A percentile compares a stretch with the other conserved stretches of the same genome.
phyloP scores from a whole-genome alignment of 2,797 vertebrate species.

The Coendou prehensilis region DNA sequence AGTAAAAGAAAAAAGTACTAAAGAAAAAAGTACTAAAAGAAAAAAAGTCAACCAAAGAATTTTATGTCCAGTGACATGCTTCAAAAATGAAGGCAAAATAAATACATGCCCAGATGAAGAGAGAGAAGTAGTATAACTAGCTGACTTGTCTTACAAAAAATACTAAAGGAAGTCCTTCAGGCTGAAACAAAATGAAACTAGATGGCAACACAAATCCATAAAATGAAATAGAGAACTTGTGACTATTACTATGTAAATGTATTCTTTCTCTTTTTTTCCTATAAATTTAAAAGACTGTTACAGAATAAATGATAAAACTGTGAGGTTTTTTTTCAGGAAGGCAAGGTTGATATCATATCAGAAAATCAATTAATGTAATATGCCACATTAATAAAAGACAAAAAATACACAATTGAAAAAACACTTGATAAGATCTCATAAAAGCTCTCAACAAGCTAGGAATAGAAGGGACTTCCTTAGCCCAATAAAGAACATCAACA shows the following conservation, averaged over 20 bases:
- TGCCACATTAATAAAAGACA: not conserved
- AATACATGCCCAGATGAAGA: not conserved
- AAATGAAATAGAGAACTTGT: not conserved
- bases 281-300: not conserved
- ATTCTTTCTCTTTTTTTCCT: not conserved
- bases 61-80: not conserved
- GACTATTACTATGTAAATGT: not conserved
- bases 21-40: not conserved
- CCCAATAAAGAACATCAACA: not conserved
- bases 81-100: not conserved
- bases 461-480: not conserved
- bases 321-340: not conserved
- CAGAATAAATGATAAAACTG: not conserved
- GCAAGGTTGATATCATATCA: not conserved
- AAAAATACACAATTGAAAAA: not conserved
- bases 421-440: not conserved
- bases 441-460: not conserved
- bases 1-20: not conserved
- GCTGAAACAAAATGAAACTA: not conserved
- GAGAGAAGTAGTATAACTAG: not conserved
- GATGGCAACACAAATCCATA: not conserved
- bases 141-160: not conserved
- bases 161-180: not conserved
- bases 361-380: conserved; percentile 1
- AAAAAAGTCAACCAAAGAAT: not conserved